Conservation (phyloP, 2,888 invertebrate genomes). For the Drosophila recens region DNA sequence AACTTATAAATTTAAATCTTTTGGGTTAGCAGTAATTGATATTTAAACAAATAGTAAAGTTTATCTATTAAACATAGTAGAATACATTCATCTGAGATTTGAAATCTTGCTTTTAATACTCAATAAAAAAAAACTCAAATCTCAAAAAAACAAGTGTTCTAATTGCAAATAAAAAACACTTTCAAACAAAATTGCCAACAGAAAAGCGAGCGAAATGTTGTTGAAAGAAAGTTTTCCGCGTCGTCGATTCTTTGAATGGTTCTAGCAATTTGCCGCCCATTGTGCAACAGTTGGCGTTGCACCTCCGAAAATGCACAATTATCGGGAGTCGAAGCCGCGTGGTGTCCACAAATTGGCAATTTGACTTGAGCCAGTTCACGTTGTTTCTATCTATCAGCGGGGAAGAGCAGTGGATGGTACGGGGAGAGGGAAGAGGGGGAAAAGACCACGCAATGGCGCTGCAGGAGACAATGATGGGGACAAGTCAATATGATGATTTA, state of each 20-base stretch:
- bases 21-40: not conserved
- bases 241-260: not conserved
- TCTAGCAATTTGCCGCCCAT: constrained; percentile 48
- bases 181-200: not conserved
- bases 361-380: constrained; percentile 69
- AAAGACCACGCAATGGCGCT: constrained; percentile 50
- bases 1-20: too few species aligned
- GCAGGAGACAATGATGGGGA: constrained; percentile 62
- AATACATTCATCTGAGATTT: not conserved
- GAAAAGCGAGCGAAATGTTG: not conserved
- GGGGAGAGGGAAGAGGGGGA: not conserved
- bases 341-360: constrained; percentile 75
- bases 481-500: constrained; percentile 78
- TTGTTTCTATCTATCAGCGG: not conserved
- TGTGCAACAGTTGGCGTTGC: constrained; percentile 43
- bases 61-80: not conserved
- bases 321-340: constrained; percentile 45
- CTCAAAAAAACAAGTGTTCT: not conserved
- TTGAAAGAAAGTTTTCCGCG: not conserved
- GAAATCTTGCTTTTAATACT: not conserved
- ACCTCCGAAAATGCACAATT: constrained; percentile 58
- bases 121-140: too few species aligned
- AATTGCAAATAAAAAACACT: not conserved
- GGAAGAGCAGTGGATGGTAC: not conserved
- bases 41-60: not conserved